Evolutionary conservation across 2,888 invertebrate genomes (phyloP), one percentile per base, ranked within the genome.

Genomic region (Coenonympha arcania): DNA sequence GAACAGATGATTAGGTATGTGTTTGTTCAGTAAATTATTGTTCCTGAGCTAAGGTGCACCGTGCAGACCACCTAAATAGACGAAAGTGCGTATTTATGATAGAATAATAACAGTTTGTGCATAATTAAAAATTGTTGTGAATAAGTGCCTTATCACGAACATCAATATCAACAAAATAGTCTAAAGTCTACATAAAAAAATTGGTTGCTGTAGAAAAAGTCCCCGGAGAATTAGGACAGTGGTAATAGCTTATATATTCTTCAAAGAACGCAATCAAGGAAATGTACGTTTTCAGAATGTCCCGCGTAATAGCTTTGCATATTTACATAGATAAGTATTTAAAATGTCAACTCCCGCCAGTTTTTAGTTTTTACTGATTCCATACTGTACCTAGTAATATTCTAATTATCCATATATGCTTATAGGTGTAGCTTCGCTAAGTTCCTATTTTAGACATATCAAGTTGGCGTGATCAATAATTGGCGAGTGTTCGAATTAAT

Each of bases 31-130:
- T 49, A 28, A 26, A 42, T 19, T 49, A 19, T 41, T 41, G 22
- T 34, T 39, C 34, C 31, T 31, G 46, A 43, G 22, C 43, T 49
- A 37, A 47, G 8, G 49, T 51, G 41, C 50, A 37, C 44, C 6
- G 49, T 51, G 41, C 50, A 41, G 46, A 46, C 48, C 46, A 52
- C 51, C 51, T 55, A 52, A 26, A 50, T 52, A 44, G 30, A 51
- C 46, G 37, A 40, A 54, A 54, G 54, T 55, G 55, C 49, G 34
- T 26, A 20, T 44, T 39, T 30, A 49, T 52, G 51, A 45, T 51
- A 44, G 30, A 36, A 24, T 43, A 16, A 33, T 41, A 36, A 26
- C 22, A 37, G 22, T 13, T 13, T 1, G 37, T 37, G 37, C 37
- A 15, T 22, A 20, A 20, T 20, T n/a, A 34, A 36, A 4, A 20